These are phyloP conservation scores for Drosophila lini DNA, from an alignment of 1,140 invertebrate genomes.

Conservation along the genomic window DNA sequence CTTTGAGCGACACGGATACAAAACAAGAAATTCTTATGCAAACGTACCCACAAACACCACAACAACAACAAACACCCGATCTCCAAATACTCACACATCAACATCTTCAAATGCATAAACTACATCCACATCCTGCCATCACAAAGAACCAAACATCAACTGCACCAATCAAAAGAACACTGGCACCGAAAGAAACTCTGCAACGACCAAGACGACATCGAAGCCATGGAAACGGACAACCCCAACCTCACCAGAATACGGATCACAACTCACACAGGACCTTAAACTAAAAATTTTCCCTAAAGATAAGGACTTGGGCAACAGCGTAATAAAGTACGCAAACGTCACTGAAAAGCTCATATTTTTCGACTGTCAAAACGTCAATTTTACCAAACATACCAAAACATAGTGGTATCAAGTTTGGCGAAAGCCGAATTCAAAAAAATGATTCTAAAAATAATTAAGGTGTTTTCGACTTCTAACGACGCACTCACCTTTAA, in stretches of 20 bases:
- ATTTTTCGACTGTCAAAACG: too few relatives aligned
- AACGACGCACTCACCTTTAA: neutral
- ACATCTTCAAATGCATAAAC: constrained; percentile 12
- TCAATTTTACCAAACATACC: too few relatives aligned
- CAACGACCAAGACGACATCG: constrained; percentile 1
- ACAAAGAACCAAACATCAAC: constrained; percentile 14
- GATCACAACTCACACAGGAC: constrained; percentile 9
- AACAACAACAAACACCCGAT: neutral
- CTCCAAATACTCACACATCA: constrained; percentile 8
- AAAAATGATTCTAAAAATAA: too few relatives aligned
- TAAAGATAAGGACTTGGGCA: constrained; percentile 9
- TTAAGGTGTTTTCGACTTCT: neutral
- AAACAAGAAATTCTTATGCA: constrained; percentile 11
- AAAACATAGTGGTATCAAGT: too few relatives aligned
- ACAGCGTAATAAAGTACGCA: too few relatives aligned
- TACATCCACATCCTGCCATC: constrained; percentile 12
- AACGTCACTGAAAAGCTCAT: neutral
- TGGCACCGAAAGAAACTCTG: neutral
- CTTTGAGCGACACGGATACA: constrained; percentile 16
- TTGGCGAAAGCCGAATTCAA: too few relatives aligned
- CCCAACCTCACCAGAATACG: constrained; percentile 2
- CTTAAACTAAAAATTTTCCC: constrained; percentile 11
- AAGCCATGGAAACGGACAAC: constrained; percentile 14
- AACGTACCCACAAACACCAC: neutral
- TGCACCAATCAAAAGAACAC: constrained; percentile 10